A percentile compares a stretch with the other conserved stretches of the same genome.
Conservation (phyloP, 2,113 vertebrate species). For the Cricetomys ansorgei region DNA sequence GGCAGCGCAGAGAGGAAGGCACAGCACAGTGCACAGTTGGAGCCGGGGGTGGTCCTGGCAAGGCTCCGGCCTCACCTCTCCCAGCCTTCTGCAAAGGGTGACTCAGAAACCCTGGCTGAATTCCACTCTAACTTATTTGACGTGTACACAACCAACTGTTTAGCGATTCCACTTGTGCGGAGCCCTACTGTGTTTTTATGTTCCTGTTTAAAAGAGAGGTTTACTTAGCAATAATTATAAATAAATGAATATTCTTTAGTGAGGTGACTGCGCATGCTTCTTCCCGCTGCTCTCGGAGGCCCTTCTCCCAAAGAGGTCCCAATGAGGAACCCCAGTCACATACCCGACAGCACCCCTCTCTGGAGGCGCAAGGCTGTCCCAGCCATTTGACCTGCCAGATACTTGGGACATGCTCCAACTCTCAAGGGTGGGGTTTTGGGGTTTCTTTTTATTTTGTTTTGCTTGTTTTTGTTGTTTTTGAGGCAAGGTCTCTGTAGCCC, state of each 20-base stretch:
- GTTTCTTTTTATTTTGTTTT: not conserved
- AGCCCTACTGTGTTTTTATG: slow-evolving; percentile 84
- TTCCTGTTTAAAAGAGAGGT: slow-evolving; percentile 77
- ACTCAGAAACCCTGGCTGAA: slow-evolving; percentile 63
- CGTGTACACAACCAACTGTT: slow-evolving; percentile 68
- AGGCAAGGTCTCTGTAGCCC: not conserved
- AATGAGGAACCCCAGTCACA: not conserved
- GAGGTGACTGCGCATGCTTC: slow-evolving; percentile 49
- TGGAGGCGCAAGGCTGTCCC: not conserved
- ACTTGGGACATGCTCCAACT: not conserved
- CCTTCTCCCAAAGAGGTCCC: not conserved
- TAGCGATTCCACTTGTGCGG: slow-evolving; percentile 78
- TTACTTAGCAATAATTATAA: slow-evolving; percentile 85
- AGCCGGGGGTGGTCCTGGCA: slow-evolving; percentile 52
- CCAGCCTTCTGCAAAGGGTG: slow-evolving; percentile 14
- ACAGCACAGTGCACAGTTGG: slow-evolving; percentile 39
- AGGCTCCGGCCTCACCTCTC: slow-evolving; percentile 41
- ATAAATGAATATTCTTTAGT: slow-evolving; percentile 83
- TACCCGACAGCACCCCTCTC: fast-evolving
- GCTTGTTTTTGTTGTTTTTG: no score
- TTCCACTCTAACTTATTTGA: slow-evolving; percentile 82
- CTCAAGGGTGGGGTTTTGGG: not conserved
- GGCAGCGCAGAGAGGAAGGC: slow-evolving; percentile 52
- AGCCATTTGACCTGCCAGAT: not conserved
- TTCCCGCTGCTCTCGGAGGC: not conserved